Evolutionary conservation across 2,888 invertebrate species (phyloP).

Genomic region (Caenorhabditis macrosperma): DNA sequence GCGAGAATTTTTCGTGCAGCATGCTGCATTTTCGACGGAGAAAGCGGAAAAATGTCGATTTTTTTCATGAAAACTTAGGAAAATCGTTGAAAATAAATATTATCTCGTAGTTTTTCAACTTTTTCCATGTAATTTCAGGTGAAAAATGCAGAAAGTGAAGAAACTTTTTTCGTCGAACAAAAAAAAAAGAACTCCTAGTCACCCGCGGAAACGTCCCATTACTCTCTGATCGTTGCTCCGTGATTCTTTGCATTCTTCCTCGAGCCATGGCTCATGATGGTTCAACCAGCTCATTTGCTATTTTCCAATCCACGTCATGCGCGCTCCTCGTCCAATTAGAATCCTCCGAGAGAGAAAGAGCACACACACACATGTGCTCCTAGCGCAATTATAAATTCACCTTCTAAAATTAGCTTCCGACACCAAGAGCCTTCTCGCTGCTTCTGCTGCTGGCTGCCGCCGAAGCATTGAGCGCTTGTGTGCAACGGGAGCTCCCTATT

Average conservation of each 20-base stretch:
- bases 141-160: no score
- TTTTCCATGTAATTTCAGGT: no score
- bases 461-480: no score
- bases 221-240: background rate
- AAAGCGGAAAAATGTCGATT: no score
- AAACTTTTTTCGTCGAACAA: no score
- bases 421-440: background rate
- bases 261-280: background rate
- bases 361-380: background rate
- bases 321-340: slow-evolving; percentile 30
- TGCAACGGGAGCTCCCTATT: background rate
- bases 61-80: no score
- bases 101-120: no score
- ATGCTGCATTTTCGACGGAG: no score
- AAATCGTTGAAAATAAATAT: no score
- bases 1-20: no score
- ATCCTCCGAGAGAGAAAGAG: no score
- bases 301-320: slow-evolving; percentile 26
- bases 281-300: background rate
- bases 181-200: background rate
- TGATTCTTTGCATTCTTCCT: background rate
- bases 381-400: slow-evolving; percentile 44
- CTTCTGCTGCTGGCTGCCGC: slow-evolving; percentile 10
- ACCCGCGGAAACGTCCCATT: background rate
- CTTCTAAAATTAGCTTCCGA: slow-evolving; percentile 25